A percentile compares a stretch with the other conserved stretches of the same genome.
phyloP scores from a whole-genome alignment of 2,888 invertebrate genomes.

The Stictocephala bisonia region DNA sequence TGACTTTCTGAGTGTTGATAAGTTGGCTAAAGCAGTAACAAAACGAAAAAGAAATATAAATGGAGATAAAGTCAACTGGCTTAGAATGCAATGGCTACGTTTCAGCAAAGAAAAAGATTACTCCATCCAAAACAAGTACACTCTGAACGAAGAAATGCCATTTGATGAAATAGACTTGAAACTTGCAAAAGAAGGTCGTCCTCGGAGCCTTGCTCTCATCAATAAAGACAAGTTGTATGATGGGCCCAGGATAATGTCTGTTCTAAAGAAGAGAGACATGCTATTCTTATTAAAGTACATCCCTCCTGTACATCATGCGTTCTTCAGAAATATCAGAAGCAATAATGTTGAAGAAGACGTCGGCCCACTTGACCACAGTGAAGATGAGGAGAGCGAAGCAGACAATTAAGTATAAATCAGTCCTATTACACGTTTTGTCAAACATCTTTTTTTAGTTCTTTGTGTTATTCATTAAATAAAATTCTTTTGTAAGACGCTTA shows the following conservation, averaged over 20 bases:
- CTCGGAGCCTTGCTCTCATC: conserved; percentile 2
- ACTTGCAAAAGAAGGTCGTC: conserved; percentile 42
- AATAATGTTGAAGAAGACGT: not conserved
- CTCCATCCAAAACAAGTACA: conserved; percentile 38
- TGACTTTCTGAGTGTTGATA: too few relatives aligned
- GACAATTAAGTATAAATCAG: not conserved
- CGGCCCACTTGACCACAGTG: conserved; percentile 7
- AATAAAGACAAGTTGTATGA: conserved; percentile 3
- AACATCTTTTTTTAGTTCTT: too few relatives aligned
- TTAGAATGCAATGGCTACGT: too few relatives aligned
- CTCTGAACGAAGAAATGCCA: conserved; percentile 23
- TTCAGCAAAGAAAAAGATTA: conserved; percentile 28
- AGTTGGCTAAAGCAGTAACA: too few relatives aligned
- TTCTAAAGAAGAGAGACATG: conserved; percentile 44
- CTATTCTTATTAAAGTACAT: conserved; percentile 42
- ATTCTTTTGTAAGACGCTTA: too few relatives aligned
- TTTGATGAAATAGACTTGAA: conserved; percentile 21
- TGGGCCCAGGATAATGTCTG: conserved; percentile 9
- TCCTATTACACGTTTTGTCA: too few relatives aligned
- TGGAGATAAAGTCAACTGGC: too few relatives aligned
- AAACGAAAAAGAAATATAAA: too few relatives aligned
- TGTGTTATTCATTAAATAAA: too few relatives aligned
- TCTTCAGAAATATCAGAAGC: conserved; percentile 36
- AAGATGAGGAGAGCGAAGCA: conserved; percentile 5
- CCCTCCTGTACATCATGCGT: conserved; percentile 35